A percentile compares a stretch with the other conserved stretches of the same genome.
Evolutionary conservation across 2,888 invertebrate species (phyloP).

Genomic region (Invenusta paracnida): DNA sequence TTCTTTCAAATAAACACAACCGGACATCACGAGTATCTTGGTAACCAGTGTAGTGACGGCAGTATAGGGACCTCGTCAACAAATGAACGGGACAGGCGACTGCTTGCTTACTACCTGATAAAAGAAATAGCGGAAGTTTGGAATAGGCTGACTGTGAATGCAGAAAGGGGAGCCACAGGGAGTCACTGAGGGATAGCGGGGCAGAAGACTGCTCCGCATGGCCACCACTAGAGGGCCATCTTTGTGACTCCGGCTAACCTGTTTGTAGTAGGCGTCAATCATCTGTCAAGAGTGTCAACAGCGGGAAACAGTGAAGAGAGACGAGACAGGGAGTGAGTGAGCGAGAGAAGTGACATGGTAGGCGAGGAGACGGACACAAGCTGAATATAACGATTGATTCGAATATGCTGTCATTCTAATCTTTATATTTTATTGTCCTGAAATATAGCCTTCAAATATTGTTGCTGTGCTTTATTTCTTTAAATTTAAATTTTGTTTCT

Average conservation of each 20-base stretch:
- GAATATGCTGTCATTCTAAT: too few relatives aligned
- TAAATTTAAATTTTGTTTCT: too few relatives aligned
- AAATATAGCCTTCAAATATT: too few relatives aligned
- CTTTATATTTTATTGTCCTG: too few relatives aligned
- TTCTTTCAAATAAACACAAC: too few relatives aligned
- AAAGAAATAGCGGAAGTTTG: not conserved
- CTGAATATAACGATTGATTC: not conserved
- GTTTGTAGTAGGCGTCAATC: not conserved
- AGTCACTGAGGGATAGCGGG: not conserved
- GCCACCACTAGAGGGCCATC: not conserved
- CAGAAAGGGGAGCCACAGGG: not conserved
- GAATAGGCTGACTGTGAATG: not conserved
- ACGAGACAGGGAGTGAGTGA: too few relatives aligned
- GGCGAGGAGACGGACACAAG: not conserved
- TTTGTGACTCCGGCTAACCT: not conserved
- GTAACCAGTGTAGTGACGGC: too few relatives aligned
- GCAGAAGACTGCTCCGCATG: not conserved
- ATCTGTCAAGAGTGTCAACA: not conserved
- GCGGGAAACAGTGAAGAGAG: not conserved
- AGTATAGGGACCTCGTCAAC: too few relatives aligned
- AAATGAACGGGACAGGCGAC: too few relatives aligned
- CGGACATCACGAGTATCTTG: too few relatives aligned
- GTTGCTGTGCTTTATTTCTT: too few relatives aligned
- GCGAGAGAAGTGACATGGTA: too few relatives aligned
- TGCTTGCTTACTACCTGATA: not conserved